Evolutionary conservation across 2,797 vertebrate species (phyloP), one percentile per base, ranked within the genome.

Genomic region (Mareca penelope): DNA sequence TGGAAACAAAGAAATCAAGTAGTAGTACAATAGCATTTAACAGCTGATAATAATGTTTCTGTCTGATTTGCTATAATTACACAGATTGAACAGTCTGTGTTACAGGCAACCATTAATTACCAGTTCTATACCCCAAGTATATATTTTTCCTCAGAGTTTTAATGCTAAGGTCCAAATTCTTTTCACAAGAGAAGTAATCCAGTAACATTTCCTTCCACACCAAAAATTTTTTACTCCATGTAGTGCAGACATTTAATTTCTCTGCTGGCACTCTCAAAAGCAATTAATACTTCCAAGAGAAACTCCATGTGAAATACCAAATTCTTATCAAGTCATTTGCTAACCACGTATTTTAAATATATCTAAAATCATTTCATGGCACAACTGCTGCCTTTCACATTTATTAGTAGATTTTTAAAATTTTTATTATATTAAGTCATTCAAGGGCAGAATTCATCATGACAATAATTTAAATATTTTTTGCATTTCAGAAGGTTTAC

Each of bases 101-200:
- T 96, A 97, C 12, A 96, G 84, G 87, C 96, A 98, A 96, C 96
- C 93, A 33, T 94, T 96, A 98, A 97, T 97, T 97, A 97, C 94
- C 91, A 95, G 85, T 93, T 97, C 91, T 89, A 60, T 95, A 96
- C 77, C 48, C 63, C 67, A 95, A 97, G 82, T 77, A 53, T 69
- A 46, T 88, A 80, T 93, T 94, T 94, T 95, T 72, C 82, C 83
- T 84, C 57, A 69, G 90, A 76, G 42, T 93, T 96, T 94, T 95
- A 92, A 93, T 95, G 75, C 80, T 93, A 95, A 95, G 60, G 52
- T 84, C 68, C 60, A 89, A 91, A 96, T 64, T n/a, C 6, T 82
- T 61, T 50, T 50, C 10, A 8, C 75, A 28, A 71, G 95, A 88
- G 35, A 81, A 59, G 28, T 69, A 83, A 88, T 15, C 23, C 52